phyloP scores from a whole-genome alignment of 2,113 vertebrate genomes.

The Anoura caudifer region DNA sequence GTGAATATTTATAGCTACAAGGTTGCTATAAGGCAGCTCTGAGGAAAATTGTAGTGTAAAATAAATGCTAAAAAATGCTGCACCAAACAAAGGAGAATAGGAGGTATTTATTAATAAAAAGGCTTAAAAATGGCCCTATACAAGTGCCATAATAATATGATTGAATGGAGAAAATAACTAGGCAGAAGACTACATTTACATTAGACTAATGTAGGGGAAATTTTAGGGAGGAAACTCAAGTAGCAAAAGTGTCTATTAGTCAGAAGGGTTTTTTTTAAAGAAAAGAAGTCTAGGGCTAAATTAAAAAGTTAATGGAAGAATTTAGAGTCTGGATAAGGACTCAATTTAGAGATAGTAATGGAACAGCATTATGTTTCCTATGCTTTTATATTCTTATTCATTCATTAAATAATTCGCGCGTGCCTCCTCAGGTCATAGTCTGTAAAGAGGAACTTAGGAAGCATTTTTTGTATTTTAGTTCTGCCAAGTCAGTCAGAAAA shows the following conservation, averaged over 20 bases:
- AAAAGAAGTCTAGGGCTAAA: background rate
- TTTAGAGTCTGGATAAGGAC: background rate
- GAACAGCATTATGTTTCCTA: background rate
- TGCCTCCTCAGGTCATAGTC: background rate
- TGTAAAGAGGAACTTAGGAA: background rate
- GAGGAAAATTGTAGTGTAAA: constrained; percentile 32
- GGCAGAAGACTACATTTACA: background rate
- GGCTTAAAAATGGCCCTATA: background rate
- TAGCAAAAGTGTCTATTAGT: background rate
- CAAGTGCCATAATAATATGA: background rate
- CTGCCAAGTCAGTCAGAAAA: background rate
- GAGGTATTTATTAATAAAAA: constrained; percentile 36
- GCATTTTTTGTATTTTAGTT: background rate
- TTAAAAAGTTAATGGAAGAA: background rate
- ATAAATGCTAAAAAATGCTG: constrained; percentile 27
- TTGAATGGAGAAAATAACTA: background rate
- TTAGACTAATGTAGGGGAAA: background rate
- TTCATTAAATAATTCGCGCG: background rate
- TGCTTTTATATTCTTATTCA: background rate
- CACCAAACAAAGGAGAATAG: background rate
- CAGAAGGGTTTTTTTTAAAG: background rate
- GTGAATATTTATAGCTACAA: constrained; percentile 38
- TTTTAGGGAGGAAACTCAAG: background rate
- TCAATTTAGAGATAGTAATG: background rate
- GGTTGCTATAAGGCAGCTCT: background rate